phyloP scores from a whole-genome alignment of 2,888 invertebrate genomes.

The Chloromyia formosa region DNA sequence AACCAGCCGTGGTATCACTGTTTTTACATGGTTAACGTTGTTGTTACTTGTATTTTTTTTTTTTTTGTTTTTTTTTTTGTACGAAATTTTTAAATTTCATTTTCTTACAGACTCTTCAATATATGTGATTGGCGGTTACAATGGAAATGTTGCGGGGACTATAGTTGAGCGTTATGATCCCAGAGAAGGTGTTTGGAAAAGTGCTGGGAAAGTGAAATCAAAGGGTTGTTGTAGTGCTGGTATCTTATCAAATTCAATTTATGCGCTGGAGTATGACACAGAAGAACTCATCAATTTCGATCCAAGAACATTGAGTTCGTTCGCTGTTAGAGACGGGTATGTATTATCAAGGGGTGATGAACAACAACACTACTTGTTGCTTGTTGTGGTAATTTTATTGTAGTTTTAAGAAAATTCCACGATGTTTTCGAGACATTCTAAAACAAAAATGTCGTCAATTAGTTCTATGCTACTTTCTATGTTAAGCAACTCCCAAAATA shows the following conservation, averaged over 20 bases:
- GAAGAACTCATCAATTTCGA: conserved; percentile 33
- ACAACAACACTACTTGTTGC: too few species aligned
- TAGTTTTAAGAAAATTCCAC: not conserved
- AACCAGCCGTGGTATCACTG: too few species aligned
- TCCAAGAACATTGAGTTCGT: not conserved
- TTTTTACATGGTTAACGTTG: too few species aligned
- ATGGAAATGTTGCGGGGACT: not conserved
- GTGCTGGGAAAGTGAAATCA: conserved; percentile 5
- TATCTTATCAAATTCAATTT: conserved; percentile 14
- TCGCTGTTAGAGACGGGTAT: conserved; percentile 7
- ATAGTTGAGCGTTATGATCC: conserved; percentile 33
- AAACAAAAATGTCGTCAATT: too few species aligned
- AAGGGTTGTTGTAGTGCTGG: conserved; percentile 33
- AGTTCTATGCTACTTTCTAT: too few species aligned
- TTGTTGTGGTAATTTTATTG: too few species aligned
- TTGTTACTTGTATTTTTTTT: too few species aligned
- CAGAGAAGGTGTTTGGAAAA: conserved; percentile 20
- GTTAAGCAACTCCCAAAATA: too few species aligned
- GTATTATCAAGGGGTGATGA: too few species aligned
- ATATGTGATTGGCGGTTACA: conserved; percentile 26
- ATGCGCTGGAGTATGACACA: conserved; percentile 12
- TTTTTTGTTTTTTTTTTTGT: too few species aligned
- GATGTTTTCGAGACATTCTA: too few species aligned
- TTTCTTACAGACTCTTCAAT: conserved; percentile 27
- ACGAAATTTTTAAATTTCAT: too few species aligned